Conservation (phyloP, 2,797 vertebrate genomes). For the Streptopelia turtur region DNA sequence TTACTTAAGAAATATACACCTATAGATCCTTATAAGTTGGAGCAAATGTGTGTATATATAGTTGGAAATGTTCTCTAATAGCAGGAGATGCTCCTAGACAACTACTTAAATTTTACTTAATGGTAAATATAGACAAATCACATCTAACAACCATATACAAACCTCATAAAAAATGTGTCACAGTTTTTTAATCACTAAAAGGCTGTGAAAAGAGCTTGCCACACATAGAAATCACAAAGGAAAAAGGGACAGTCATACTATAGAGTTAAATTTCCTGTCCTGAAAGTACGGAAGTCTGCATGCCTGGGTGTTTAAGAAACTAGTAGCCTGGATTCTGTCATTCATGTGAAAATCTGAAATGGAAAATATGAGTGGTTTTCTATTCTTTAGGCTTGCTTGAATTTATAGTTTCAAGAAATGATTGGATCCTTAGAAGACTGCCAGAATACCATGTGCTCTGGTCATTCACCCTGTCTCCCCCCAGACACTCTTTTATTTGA, state of each 20-base stretch:
- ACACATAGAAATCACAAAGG: not conserved
- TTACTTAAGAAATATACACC: not conserved
- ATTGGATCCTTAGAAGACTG: not conserved
- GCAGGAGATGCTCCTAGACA: not conserved
- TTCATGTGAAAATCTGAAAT: not conserved
- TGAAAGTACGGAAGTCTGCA: not conserved
- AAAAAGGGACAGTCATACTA: not conserved
- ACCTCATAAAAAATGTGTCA: not conserved
- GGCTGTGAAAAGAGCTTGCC: not conserved
- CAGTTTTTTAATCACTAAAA: not conserved
- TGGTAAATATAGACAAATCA: not conserved
- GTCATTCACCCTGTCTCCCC: not conserved
- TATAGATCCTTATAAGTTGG: not conserved
- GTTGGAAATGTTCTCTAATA: not conserved
- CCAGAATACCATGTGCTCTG: not conserved
- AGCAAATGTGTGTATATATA: rapidly evolving
- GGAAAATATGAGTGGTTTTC: not conserved
- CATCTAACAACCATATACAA: not conserved
- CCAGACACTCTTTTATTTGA: not conserved
- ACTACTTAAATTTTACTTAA: not conserved
- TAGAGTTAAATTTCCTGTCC: not conserved
- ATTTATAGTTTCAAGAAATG: rapidly evolving
- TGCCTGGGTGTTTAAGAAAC: not conserved
- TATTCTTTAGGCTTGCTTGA: not conserved
- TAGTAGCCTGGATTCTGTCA: not conserved